These are phyloP conservation scores for Netelia fuscicornis DNA, from an alignment of 2,888 invertebrate genomes.

Conservation along the genomic window DNA sequence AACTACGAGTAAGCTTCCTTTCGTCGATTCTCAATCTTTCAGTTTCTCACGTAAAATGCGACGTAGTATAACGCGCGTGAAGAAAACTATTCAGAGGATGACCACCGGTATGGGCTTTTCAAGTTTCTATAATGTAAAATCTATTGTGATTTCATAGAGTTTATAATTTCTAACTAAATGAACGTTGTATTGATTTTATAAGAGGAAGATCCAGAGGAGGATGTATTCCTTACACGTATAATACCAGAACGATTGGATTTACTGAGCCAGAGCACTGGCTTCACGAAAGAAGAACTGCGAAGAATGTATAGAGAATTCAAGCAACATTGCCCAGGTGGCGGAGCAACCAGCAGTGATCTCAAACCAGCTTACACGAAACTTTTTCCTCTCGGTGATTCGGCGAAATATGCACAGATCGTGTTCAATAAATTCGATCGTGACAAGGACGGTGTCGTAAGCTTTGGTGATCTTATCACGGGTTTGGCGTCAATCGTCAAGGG, in stretches of 20 bases:
- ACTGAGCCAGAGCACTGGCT: slow-evolving; percentile 77
- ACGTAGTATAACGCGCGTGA: slow-evolving; percentile 78
- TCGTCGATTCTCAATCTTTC: slow-evolving; percentile 38
- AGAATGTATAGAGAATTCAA: slow-evolving; percentile 80
- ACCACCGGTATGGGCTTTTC: slow-evolving; percentile 75
- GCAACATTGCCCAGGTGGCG: slow-evolving; percentile 79
- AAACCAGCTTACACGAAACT: slow-evolving; percentile 80
- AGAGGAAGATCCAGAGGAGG: slow-evolving; percentile 61
- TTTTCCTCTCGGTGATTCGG: slow-evolving; percentile 80
- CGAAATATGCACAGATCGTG: slow-evolving; percentile 80
- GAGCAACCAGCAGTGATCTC: slow-evolving; percentile 76
- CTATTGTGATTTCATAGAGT: slow-evolving; percentile 39
- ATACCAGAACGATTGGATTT: slow-evolving; percentile 75
- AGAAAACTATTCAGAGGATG: slow-evolving; percentile 79
- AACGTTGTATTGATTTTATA: background rate
- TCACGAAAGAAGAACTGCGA: slow-evolving; percentile 78
- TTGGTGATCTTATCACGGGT: slow-evolving; percentile 76
- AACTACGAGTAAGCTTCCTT: slow-evolving; percentile 44
- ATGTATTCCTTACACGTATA: slow-evolving; percentile 68
- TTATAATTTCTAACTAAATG: background rate
- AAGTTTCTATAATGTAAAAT: background rate
- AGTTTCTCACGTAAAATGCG: slow-evolving; percentile 79
- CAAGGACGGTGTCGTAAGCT: slow-evolving; percentile 79
- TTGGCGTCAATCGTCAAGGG: slow-evolving; percentile 78
- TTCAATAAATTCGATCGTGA: slow-evolving; percentile 80